Evolutionary conservation across 2,797 vertebrate species (phyloP), one percentile per base, ranked within the genome.

Genomic region (Gallinago nigripennis): DNA sequence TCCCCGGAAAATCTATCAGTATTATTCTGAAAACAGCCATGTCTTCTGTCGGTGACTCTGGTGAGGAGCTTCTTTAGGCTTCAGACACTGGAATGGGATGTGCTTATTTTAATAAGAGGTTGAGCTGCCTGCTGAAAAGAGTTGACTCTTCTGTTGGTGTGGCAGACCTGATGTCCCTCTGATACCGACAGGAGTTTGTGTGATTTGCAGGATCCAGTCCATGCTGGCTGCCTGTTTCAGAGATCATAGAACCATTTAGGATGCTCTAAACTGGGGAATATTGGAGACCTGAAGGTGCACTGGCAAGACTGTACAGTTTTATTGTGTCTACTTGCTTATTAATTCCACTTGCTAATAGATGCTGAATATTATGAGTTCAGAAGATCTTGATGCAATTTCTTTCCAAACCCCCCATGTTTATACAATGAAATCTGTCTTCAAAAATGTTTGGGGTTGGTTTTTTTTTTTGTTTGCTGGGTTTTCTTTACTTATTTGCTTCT

Each of bases 181-280:
- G 35, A 4, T 17, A 0, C 43, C 7, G 2, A 3, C 16, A 13
- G 17, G 28, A 30, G 16, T 50, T 69, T 2, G 1, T 21, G 27
- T 25, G 37, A 58, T 39, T 57, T 76, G 50, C n/a, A 57, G 66
- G 63, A 56, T 84, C 65, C 43, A 21, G 21, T 45, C 35, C 25
- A 20, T 1, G 4, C 1, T 21, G 50, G 61, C 57, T 75, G 51
- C 41, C 20, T 45, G 0, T 12, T n/a, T 43, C 24, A 27, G 56
- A 48, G 57, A 23, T 21, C 41, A 31, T 8, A 31, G 61, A 43
- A 64, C 41, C 18, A 19, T n/a, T 43, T 31, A 64, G 41, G 41
- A 8, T 57, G 76, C 43, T 68, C 48, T 12, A 19, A 71, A 5
- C 66, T 56, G 43, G 43, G 41, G 43, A 41, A 11, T 31, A 13